phyloP scores from a whole-genome alignment of 2,888 invertebrate genomes.

The Spicauda simplicius region DNA sequence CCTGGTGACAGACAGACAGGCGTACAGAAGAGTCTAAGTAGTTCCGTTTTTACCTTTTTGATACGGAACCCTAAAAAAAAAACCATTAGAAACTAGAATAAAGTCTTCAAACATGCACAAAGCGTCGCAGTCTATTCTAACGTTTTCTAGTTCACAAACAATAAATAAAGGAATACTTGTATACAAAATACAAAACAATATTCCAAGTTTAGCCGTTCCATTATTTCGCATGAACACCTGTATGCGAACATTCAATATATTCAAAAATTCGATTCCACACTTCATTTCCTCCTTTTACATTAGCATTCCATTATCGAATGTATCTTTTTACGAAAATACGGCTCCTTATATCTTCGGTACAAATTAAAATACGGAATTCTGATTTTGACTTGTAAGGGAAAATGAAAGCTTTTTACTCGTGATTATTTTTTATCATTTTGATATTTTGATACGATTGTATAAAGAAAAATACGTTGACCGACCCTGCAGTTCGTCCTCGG shows the following conservation, averaged over 20 bases:
- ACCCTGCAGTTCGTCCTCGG: too few species aligned
- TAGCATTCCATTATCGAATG: conserved; percentile 34
- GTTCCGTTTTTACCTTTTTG: too few species aligned
- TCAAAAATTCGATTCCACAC: conserved; percentile 32
- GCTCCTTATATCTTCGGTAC: conserved; percentile 2
- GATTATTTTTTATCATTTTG: too few species aligned
- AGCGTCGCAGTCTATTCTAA: not conserved
- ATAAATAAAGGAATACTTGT: conserved; percentile 9
- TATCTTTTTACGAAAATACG: conserved; percentile 22
- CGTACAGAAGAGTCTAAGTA: too few species aligned
- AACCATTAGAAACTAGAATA: not conserved
- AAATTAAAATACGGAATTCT: not conserved
- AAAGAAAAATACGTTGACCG: too few species aligned
- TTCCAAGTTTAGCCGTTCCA: conserved; percentile 12
- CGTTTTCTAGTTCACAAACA: conserved; percentile 4
- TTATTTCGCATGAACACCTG: conserved; percentile 27
- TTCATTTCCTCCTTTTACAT: conserved; percentile 31
- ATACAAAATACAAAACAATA: conserved; percentile 22
- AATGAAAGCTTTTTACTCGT: too few species aligned
- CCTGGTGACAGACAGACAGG: too few species aligned
- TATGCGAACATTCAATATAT: conserved; percentile 27
- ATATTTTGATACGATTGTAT: too few species aligned
- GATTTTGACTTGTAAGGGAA: not conserved
- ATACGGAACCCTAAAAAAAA: too few species aligned
- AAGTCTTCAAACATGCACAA: not conserved